phyloP scores from a whole-genome alignment of 2,888 invertebrate genomes.

The Gerris lacustris region DNA sequence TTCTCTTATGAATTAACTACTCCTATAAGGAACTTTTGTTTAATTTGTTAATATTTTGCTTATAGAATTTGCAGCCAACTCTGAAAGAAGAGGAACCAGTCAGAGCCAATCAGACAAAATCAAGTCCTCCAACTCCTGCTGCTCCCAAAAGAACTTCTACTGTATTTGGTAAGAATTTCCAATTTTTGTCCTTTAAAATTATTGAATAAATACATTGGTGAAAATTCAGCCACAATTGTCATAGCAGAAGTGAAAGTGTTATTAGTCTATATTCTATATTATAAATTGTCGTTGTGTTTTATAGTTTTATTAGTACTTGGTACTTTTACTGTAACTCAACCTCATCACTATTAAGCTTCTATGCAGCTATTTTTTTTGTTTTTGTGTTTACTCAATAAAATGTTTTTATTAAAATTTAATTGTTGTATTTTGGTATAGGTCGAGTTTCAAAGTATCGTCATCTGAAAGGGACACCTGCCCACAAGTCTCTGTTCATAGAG shows the following conservation, averaged over 20 bases:
- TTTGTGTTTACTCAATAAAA: too few relatives aligned
- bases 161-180: conserved; percentile 53
- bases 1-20: too few relatives aligned
- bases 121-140: conserved; percentile 42
- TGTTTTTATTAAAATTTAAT: too few relatives aligned
- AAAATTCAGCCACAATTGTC: too few relatives aligned
- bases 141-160: conserved; percentile 71
- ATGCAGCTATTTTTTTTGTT: too few relatives aligned
- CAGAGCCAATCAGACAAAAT: conserved; percentile 15
- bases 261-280: too few relatives aligned
- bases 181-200: too few relatives aligned
- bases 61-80: background rate
- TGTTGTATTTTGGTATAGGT: conserved; percentile 38
- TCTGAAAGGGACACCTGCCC: conserved; percentile 77
- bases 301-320: too few relatives aligned
- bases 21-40: background rate
- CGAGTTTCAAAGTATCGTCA: conserved; percentile 87
- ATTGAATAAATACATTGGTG: background rate
- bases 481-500: conserved; percentile 82
- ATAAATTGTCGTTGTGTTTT: too few relatives aligned
- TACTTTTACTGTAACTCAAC: too few relatives aligned
- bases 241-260: too few relatives aligned
- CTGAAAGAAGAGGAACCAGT: conserved; percentile 12
- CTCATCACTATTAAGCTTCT: too few relatives aligned
- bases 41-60: background rate